Evolutionary conservation across 2,888 invertebrate species (phyloP).

Genomic region (Rhagium mordax): DNA sequence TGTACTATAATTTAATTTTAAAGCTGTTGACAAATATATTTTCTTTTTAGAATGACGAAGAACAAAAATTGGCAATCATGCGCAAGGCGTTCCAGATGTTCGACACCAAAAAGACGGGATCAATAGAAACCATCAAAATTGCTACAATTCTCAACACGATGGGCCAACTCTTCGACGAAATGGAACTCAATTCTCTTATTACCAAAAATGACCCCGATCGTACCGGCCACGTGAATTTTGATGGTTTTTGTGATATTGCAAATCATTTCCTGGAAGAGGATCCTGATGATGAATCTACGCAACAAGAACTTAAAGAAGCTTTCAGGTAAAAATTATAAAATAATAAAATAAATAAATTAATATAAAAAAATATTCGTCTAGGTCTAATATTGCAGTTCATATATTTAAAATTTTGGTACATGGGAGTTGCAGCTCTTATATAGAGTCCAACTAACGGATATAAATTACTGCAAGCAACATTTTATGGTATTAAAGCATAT

Average conservation of each 20-base stretch:
- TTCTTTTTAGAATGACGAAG: constrained; percentile 70
- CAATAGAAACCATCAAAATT: constrained; percentile 91
- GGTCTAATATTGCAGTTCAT: too few relatives aligned
- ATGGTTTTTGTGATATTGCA: constrained; percentile 93
- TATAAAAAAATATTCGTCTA: too few relatives aligned
- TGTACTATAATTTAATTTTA: too few relatives aligned
- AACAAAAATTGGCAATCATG: constrained; percentile 90
- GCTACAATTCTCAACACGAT: constrained; percentile 94
- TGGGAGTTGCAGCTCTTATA: too few relatives aligned
- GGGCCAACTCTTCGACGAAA: constrained; percentile 94
- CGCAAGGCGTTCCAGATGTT: constrained; percentile 98
- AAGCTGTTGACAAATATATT: not conserved
- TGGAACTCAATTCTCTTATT: constrained; percentile 77
- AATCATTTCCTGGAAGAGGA: constrained; percentile 96
- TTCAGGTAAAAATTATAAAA: constrained; percentile 76
- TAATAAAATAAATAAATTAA: not conserved
- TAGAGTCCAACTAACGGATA: too few relatives aligned
- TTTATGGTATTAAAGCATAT: too few relatives aligned
- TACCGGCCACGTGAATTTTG: constrained; percentile 93
- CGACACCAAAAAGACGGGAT: constrained; percentile 92
- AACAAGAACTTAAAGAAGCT: constrained; percentile 97
- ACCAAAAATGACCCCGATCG: constrained; percentile 93
- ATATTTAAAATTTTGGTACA: too few relatives aligned
- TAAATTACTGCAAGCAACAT: too few relatives aligned
- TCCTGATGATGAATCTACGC: constrained; percentile 84